Conservation (phyloP, 2,888 invertebrate species). For the Dicyrtoma fusca region DNA sequence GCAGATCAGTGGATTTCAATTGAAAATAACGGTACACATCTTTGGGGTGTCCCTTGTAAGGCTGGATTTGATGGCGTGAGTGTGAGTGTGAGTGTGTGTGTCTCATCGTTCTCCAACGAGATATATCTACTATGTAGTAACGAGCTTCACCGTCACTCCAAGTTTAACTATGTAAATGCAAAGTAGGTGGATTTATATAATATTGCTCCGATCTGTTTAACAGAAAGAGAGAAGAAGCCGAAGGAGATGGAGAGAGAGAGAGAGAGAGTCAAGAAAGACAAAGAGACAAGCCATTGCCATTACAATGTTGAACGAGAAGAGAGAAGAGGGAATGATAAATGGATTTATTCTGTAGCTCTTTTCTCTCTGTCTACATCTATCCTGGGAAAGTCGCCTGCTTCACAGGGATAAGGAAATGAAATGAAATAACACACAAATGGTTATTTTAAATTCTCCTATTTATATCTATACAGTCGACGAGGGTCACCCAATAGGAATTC, state of each 20-base stretch:
- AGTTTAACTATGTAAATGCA: too few species aligned
- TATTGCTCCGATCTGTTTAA: conserved; percentile 20
- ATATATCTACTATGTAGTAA: too few species aligned
- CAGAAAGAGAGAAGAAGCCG: background rate
- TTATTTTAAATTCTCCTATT: conserved; percentile 18
- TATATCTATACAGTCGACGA: conserved; percentile 16
- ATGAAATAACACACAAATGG: conserved; percentile 33
- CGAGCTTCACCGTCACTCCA: too few species aligned
- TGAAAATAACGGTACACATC: background rate
- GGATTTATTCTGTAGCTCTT: conserved; percentile 24
- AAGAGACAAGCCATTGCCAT: conserved; percentile 34
- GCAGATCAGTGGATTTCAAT: background rate
- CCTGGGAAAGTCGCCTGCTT: background rate
- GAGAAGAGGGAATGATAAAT: conserved; percentile 29
- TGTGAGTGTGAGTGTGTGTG: background rate
- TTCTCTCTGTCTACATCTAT: background rate
- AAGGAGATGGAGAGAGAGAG: background rate
- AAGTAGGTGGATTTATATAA: background rate
- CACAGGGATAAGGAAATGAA: conserved; percentile 10
- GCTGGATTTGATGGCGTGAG: background rate
- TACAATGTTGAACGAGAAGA: conserved; percentile 9
- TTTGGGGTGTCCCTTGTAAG: background rate
- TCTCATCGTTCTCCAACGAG: background rate
- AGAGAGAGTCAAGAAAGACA: conserved; percentile 25
- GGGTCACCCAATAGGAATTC: too few species aligned